phyloP scores from a whole-genome alignment of 2,113 vertebrate genomes.

The Burhinus bistriatus region DNA sequence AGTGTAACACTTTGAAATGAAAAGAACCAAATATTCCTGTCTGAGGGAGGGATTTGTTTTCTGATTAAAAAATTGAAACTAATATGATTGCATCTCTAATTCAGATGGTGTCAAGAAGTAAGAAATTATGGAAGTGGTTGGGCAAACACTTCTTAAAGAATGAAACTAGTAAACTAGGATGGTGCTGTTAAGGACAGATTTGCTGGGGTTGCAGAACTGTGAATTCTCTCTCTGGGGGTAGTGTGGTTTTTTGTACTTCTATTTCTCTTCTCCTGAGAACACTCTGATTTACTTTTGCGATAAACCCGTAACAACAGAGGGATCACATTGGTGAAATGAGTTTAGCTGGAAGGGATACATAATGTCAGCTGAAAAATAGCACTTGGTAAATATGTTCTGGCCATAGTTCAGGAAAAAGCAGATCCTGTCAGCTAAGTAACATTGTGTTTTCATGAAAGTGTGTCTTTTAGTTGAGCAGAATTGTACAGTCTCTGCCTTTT shows the following conservation, averaged over 20 bases:
- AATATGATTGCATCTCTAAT: neutral
- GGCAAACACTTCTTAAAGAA: neutral
- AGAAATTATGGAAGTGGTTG: neutral
- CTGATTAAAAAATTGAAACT: neutral
- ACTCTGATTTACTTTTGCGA: constrained; percentile 30
- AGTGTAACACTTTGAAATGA: neutral
- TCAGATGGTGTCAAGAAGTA: neutral
- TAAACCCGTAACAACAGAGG: neutral
- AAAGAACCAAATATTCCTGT: neutral
- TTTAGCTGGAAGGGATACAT: constrained; percentile 38
- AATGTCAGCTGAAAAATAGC: constrained; percentile 11
- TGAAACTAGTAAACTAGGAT: neutral
- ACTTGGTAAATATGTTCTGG: neutral
- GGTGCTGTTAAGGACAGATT: neutral
- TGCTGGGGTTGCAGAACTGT: neutral
- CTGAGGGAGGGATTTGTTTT: neutral
- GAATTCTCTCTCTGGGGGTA: neutral
- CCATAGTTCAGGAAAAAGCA: neutral
- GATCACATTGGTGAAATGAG: constrained; percentile 30
- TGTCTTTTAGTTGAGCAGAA: neutral
- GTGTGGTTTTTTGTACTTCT: neutral
- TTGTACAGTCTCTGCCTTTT: neutral
- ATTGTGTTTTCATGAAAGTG: neutral
- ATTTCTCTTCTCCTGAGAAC: constrained; percentile 11
- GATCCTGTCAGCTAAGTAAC: neutral